phyloP scores from a whole-genome alignment of 2,113 vertebrate genomes.

The Herpetotheres cachinnans region DNA sequence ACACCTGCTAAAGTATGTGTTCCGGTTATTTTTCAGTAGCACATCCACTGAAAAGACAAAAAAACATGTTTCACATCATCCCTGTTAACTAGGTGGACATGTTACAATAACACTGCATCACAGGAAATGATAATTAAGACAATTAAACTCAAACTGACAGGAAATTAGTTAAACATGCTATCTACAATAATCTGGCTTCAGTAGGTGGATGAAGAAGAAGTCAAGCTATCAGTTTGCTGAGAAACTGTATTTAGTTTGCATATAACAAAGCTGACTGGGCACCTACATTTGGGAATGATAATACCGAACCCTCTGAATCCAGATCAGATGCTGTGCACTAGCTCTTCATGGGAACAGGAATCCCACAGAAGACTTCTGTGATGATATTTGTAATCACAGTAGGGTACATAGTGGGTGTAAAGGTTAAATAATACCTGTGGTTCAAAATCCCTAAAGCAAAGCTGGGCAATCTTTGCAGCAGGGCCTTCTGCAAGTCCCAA shows the following conservation, averaged over 20 bases:
- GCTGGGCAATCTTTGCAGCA: neutral
- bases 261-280: neutral
- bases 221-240: neutral
- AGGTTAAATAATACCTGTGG: neutral
- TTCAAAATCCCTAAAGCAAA: neutral
- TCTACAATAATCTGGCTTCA: neutral
- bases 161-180: neutral
- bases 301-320: neutral
- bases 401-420: neutral
- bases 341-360: neutral
- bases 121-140: neutral
- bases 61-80: neutral
- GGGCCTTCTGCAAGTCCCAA: neutral
- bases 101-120: neutral
- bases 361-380: neutral
- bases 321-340: neutral
- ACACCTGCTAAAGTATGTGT: conserved; percentile 36
- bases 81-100: neutral
- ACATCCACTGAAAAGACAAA: conserved; percentile 16
- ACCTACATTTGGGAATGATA: neutral
- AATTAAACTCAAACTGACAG: neutral
- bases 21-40: conserved; percentile 18
- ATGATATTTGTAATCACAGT: neutral
- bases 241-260: neutral
- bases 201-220: neutral